Conservation (phyloP, 2,888 invertebrate genomes). For the Eupeodes latifasciatus region DNA sequence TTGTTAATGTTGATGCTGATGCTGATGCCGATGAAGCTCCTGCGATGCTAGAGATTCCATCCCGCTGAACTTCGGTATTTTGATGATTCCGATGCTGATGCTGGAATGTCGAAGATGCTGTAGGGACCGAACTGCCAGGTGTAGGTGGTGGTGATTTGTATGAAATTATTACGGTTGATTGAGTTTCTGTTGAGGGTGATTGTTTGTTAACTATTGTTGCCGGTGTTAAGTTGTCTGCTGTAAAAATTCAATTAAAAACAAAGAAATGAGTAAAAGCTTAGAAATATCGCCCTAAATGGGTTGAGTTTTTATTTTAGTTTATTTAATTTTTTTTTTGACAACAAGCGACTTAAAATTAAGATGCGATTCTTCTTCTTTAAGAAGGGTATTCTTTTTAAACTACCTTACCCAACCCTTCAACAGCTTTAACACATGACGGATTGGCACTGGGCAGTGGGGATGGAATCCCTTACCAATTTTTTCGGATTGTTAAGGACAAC, state of each 20-base stretch:
- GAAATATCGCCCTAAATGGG: not conserved
- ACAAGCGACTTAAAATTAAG: not conserved
- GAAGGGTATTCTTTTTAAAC: not conserved
- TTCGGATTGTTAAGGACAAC: conserved; percentile 21
- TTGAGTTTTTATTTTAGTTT: not conserved
- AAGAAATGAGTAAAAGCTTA: conserved; percentile 59
- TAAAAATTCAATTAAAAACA: conserved; percentile 73
- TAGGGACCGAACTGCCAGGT: conserved; percentile 79
- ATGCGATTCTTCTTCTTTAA: not conserved
- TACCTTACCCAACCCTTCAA: not conserved
- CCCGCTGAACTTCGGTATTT: conserved; percentile 63
- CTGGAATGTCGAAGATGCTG: conserved; percentile 46
- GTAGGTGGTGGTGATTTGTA: conserved; percentile 84
- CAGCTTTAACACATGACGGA: not conserved
- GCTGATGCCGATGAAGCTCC: conserved; percentile 27
- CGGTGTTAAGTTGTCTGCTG: conserved; percentile 78
- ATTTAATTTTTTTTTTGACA: not conserved
- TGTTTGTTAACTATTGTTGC: conserved; percentile 76
- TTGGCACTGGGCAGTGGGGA: not conserved
- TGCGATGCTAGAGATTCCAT: conserved; percentile 18
- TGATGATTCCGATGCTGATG: conserved; percentile 55
- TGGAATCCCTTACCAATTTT: not conserved
- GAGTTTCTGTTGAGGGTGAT: conserved; percentile 81
- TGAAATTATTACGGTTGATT: conserved; percentile 84
- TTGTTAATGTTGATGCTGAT: conserved; percentile 50